Conservation (phyloP, 2,888 invertebrate species). For the Trachelus iudaicus region DNA sequence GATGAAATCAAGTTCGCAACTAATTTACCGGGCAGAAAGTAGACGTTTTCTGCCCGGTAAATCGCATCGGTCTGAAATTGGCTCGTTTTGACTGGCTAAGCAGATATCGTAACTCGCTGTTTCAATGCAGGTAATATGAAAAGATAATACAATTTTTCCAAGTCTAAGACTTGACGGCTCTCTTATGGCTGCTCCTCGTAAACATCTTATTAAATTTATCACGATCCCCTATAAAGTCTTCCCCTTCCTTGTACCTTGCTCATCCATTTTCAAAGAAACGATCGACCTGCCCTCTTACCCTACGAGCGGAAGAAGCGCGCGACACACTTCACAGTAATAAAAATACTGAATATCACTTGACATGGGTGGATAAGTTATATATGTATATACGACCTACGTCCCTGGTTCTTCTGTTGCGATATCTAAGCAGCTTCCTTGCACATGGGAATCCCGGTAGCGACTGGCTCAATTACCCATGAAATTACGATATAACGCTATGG, state of each 20-base stretch:
- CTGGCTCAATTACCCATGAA: conserved; percentile 9
- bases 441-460: not conserved
- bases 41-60: too few relatives aligned
- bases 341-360: not conserved
- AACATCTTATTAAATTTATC: not conserved
- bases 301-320: not conserved
- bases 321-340: not conserved
- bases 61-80: too few relatives aligned
- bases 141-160: not conserved
- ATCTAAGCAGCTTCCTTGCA: not conserved
- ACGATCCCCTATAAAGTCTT: not conserved
- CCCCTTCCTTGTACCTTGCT: not conserved
- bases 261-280: not conserved
- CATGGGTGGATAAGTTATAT: not conserved
- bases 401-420: not conserved
- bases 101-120: too few relatives aligned
- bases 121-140: too few relatives aligned
- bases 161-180: not conserved
- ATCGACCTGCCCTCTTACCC: not conserved
- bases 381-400: not conserved
- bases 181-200: not conserved
- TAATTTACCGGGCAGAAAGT: too few relatives aligned
- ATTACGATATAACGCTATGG: conserved; percentile 5
- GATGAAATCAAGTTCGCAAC: too few relatives aligned
- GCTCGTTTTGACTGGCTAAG: too few relatives aligned